These are phyloP conservation scores for Carollia perspicillata DNA, from an alignment of 2,113 vertebrate species.

Conservation along the genomic window DNA sequence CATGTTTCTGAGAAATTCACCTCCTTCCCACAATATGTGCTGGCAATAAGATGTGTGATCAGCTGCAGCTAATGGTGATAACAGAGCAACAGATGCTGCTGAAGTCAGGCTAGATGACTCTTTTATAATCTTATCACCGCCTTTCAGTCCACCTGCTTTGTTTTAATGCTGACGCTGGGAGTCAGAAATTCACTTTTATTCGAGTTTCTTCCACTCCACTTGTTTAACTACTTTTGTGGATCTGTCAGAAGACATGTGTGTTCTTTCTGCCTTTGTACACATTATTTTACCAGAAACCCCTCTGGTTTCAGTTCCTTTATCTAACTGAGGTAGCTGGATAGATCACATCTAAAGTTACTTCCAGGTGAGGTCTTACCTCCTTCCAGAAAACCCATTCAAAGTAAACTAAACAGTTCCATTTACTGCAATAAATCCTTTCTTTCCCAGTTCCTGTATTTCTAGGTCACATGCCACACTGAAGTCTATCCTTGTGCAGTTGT, in stretches of 20 bases:
- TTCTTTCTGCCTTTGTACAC: neutral
- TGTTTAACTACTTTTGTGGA: neutral
- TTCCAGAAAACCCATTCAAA: neutral
- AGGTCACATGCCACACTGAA: neutral
- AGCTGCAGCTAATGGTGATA: neutral
- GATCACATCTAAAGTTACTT: neutral
- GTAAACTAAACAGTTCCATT: neutral
- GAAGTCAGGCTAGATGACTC: neutral
- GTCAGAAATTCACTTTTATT: slow-evolving; percentile 36
- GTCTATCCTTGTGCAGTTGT: neutral
- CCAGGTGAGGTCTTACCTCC: neutral
- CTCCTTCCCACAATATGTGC: neutral
- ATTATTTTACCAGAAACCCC: neutral
- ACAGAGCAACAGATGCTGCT: neutral
- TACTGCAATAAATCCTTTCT: neutral
- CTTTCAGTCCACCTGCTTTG: neutral
- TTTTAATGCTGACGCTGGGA: neutral
- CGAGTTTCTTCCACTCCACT: neutral
- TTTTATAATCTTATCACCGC: neutral
- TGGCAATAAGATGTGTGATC: neutral
- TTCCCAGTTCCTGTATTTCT: neutral
- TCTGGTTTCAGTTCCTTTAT: neutral
- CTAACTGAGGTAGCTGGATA: neutral
- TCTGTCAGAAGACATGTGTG: neutral
- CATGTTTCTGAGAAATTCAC: slow-evolving; percentile 13